phyloP scores from a whole-genome alignment of 2,797 vertebrate genomes.

The Trichosurus vulpecula region DNA sequence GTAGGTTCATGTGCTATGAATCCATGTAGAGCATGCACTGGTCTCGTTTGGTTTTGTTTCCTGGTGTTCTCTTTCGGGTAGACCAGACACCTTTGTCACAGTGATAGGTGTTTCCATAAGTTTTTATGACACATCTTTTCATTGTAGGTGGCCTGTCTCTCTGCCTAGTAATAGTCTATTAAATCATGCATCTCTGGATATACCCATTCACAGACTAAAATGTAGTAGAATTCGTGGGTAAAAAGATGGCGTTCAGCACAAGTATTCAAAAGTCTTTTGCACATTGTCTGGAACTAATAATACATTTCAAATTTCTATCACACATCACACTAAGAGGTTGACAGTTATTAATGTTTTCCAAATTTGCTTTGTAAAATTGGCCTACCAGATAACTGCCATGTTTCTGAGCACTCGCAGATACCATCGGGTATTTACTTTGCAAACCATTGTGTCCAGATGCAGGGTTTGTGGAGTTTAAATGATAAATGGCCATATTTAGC shows the following conservation, averaged over 20 bases:
- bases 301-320: background rate
- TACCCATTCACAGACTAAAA: background rate
- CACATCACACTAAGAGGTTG: background rate
- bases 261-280: background rate
- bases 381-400: background rate
- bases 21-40: background rate
- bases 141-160: background rate
- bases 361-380: background rate
- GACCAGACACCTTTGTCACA: background rate
- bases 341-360: background rate
- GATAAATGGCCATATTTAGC: conserved; percentile 45
- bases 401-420: conserved; percentile 23
- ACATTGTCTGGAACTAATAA: background rate
- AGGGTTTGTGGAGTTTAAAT: background rate
- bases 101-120: background rate
- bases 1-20: too few relatives aligned
- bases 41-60: background rate
- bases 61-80: background rate
- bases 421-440: conserved; percentile 41
- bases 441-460: conserved; percentile 3
- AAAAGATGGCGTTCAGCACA: background rate
- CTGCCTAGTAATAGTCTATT: background rate
- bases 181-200: background rate
- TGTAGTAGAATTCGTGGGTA: background rate
- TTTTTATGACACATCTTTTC: background rate